These are phyloP conservation scores for Nemotelus nigrinus DNA, from an alignment of 2,888 invertebrate genomes.

Conservation along the genomic window DNA sequence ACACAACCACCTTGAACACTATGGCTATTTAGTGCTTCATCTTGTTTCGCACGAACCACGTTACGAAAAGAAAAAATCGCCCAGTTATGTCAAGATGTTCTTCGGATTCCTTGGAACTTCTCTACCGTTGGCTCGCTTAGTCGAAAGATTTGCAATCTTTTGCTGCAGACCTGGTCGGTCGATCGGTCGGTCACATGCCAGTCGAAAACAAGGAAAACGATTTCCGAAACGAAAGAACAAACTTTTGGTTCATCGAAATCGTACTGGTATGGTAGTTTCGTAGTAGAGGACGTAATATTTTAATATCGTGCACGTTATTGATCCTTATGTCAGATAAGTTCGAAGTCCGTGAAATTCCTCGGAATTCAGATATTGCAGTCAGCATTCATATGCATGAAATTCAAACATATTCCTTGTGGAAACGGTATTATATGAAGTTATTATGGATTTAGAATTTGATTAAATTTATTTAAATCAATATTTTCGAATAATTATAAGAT, in stretches of 20 bases:
- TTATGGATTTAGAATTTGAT: too few relatives aligned
- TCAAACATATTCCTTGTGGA: too few relatives aligned
- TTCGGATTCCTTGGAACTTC: slow-evolving; percentile 21
- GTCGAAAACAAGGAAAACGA: background rate
- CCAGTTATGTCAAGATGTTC: slow-evolving; percentile 40
- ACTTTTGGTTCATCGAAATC: background rate
- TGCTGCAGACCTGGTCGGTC: too few relatives aligned
- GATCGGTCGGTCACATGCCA: background rate
- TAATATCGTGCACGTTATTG: slow-evolving; percentile 64
- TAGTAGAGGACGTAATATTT: slow-evolving; percentile 54
- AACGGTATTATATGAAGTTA: too few relatives aligned
- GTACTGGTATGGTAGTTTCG: background rate
- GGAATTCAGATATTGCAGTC: slow-evolving; percentile 53
- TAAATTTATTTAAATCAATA: too few relatives aligned
- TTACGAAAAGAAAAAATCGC: slow-evolving; percentile 23
- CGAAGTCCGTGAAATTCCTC: slow-evolving; percentile 60
- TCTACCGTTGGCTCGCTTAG: background rate
- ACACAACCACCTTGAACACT: slow-evolving; percentile 30
- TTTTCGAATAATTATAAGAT: too few relatives aligned
- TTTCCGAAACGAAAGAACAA: background rate
- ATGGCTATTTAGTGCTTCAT: background rate
- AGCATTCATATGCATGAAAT: slow-evolving; percentile 20
- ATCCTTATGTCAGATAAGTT: slow-evolving; percentile 64
- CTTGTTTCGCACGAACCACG: background rate
- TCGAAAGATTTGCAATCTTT: slow-evolving; percentile 26